phyloP scores from a whole-genome alignment of 2,797 vertebrate species.

The Acanthurus lineatus region DNA sequence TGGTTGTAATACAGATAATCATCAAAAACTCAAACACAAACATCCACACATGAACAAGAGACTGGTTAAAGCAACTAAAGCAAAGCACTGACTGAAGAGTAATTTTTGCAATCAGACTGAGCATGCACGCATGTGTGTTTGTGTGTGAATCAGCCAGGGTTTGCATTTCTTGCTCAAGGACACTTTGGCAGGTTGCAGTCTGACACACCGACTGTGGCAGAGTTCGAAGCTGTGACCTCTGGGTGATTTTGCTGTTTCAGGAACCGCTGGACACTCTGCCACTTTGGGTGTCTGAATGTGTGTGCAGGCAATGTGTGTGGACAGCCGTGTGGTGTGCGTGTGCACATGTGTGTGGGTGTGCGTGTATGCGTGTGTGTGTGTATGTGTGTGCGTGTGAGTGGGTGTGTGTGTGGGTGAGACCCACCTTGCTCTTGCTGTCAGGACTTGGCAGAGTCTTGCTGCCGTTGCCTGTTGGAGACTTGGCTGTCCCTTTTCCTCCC shows the following conservation, averaged over 20 bases:
- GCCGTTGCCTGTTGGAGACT: conserved; percentile 82
- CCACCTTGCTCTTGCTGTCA: conserved; percentile 94
- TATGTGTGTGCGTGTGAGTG: neutral
- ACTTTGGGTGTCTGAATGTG: conserved; percentile 19
- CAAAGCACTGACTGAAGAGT: neutral
- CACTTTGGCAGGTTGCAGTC: conserved; percentile 26
- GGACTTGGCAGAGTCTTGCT: conserved; percentile 89
- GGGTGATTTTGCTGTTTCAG: conserved; percentile 29
- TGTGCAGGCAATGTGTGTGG: conserved; percentile 23
- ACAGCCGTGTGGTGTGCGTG: neutral
- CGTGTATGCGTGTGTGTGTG: conserved; percentile 5
- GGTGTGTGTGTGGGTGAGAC: conserved; percentile 39
- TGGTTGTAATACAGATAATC: neutral
- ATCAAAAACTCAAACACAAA: conserved; percentile 2
- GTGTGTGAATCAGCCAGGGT: neutral
- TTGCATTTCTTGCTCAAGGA: conserved; percentile 47
- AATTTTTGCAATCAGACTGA: conserved; percentile 11
- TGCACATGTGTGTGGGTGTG: neutral
- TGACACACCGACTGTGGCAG: conserved; percentile 29
- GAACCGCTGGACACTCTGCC: conserved; percentile 3
- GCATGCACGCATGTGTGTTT: neutral
- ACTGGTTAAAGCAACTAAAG: conserved; percentile 14
- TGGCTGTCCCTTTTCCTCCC: conserved; percentile 74
- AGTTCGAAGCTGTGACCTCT: conserved; percentile 42
- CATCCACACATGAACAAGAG: neutral